Evolutionary conservation across 2,113 vertebrate species (phyloP).

Genomic region (Protomyctophum bolini): DNA sequence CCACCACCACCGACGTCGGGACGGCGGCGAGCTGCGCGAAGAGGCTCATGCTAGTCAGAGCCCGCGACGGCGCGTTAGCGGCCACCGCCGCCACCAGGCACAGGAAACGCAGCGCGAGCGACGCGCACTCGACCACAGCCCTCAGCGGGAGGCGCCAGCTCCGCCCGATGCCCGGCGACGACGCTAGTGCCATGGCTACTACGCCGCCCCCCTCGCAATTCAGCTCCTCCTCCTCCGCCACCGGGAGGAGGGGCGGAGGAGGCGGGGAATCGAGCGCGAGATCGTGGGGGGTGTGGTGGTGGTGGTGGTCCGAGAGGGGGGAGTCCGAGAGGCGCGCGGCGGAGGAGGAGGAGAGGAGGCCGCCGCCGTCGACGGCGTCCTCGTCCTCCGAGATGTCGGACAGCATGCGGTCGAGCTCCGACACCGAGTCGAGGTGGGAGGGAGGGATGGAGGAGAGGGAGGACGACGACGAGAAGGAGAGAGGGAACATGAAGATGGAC

Average conservation of each 20-base stretch:
- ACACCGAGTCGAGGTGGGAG: slow-evolving; percentile 83
- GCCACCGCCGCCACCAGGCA: slow-evolving; percentile 29
- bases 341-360: slow-evolving; percentile 35
- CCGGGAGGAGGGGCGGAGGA: neutral
- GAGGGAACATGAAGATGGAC: slow-evolving; percentile 80
- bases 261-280: neutral
- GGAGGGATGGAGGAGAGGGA: slow-evolving; percentile 78
- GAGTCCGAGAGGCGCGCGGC: slow-evolving; percentile 32
- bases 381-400: slow-evolving; percentile 94
- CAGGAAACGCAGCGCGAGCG: slow-evolving; percentile 55
- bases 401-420: slow-evolving; percentile 84
- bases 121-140: slow-evolving; percentile 54
- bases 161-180: slow-evolving; percentile 6
- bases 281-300: neutral
- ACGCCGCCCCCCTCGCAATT: slow-evolving; percentile 3
- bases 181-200: slow-evolving; percentile 23
- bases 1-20: slow-evolving; percentile 14
- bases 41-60: slow-evolving; percentile 28
- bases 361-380: slow-evolving; percentile 45
- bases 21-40: slow-evolving; percentile 7
- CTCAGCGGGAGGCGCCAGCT: slow-evolving; percentile 46
- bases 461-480: slow-evolving; percentile 81
- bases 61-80: slow-evolving; percentile 14
- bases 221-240: slow-evolving; percentile 36
- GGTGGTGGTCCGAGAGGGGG: neutral